phyloP scores from a whole-genome alignment of 2,888 invertebrate species.

The Noctua pronuba region DNA sequence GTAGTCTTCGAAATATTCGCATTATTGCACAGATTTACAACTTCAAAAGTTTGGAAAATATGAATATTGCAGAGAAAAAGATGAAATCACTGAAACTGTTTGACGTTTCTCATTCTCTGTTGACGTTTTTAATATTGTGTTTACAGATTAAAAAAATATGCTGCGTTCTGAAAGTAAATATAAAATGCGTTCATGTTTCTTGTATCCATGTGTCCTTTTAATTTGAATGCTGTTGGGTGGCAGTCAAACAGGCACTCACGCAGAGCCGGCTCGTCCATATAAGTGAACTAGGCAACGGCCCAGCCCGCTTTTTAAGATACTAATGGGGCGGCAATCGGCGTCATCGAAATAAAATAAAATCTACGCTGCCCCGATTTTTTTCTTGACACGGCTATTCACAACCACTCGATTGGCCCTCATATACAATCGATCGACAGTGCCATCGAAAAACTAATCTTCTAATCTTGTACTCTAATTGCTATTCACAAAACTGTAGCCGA shows the following conservation, averaged over 20 bases:
- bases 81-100: slow-evolving; percentile 68
- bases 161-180: slow-evolving; percentile 29
- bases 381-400: too few species aligned
- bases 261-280: too few species aligned
- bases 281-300: too few species aligned
- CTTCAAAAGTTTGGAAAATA: slow-evolving; percentile 52
- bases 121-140: slow-evolving; percentile 57
- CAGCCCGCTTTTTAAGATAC: too few species aligned
- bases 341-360: too few species aligned
- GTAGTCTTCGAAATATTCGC: slow-evolving; percentile 52
- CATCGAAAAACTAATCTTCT: too few species aligned
- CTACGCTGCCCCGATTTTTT: too few species aligned
- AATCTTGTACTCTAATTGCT: too few species aligned
- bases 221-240: not conserved
- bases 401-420: too few species aligned
- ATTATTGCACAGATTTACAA: slow-evolving; percentile 63
- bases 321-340: too few species aligned
- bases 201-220: not conserved
- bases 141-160: slow-evolving; percentile 41
- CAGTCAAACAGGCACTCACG: not conserved
- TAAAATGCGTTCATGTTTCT: not conserved
- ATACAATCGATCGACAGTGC: too few species aligned
- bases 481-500: too few species aligned
- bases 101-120: slow-evolving; percentile 65
- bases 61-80: slow-evolving; percentile 57